Base-by-base conservation (phyloP, 37 sponge, comb jelly and placozoan species). In the Diacarnus erythraeanus region DNA sequence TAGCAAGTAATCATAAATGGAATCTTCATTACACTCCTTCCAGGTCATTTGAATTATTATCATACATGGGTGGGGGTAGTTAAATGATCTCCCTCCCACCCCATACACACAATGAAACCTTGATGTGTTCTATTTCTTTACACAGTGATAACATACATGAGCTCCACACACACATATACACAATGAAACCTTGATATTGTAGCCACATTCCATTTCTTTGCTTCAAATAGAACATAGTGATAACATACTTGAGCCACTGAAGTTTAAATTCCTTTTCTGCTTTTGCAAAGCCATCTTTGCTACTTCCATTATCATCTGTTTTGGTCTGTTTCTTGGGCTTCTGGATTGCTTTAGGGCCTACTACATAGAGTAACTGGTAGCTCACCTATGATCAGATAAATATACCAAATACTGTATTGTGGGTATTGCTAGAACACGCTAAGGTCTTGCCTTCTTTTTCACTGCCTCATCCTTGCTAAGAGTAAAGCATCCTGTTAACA, bases 191-290 rank as follows among this genome's bases (percentile, higher is more conserved):
- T n/a, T n/a, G 20, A 64, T 10, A 64, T 10, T 25, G 9, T 23
- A 64, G 65, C 20, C 8, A 64, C 8, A 37, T 9, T 38, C 71
- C 23, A 36, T 42, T n/a, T 74, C 12, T n/a, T 33, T 74, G 34
- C 31, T 31, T 27, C 81, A n/a, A n/a, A n/a, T n/a, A 83, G 10
- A 64, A 72, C 79, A 51, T 69, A 21, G 9, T 2, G 35, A 27
- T 23, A n/a, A 42, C 75, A 38, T 44, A 89, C 89, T 64, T 83
- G 47, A 89, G 69, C 84, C 89, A 89, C 44, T 89, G 76, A 31
- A 89, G 75, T 42, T 83, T 83, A 65, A 83, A 74, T 0, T 83
- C 89, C 64, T 83, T 83, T 43, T 83, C 36, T 60, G 89, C 89
- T 42, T 69, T 74, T 10, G 39, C 37, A 66, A 83, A 83, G 21